Percentiles rank a stretch among this genome's conserved stretches.
phyloP scores from a whole-genome alignment of 1,140 invertebrate species.

The Bacillus rossius region DNA sequence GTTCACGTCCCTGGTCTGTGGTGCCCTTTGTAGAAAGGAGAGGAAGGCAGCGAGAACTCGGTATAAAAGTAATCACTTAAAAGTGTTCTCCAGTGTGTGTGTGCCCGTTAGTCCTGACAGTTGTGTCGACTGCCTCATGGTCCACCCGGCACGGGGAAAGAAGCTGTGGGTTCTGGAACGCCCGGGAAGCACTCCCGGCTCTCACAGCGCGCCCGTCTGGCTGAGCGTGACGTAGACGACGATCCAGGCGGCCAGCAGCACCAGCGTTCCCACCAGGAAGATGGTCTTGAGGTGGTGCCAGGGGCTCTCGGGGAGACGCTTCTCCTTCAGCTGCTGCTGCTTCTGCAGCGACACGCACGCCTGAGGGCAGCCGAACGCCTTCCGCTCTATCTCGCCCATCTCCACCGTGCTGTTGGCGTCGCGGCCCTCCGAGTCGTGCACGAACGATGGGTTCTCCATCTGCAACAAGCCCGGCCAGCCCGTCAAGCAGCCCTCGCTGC shows the following conservation, averaged over 20 bases:
- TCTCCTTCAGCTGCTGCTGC: conserved; percentile 16
- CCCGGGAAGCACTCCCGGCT: no score
- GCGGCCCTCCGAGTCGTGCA: conserved; percentile 17
- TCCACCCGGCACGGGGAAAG: no score
- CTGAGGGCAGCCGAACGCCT: conserved; percentile 4
- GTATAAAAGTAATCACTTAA: no score
- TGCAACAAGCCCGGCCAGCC: conserved; percentile 18
- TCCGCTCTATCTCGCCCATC: not conserved
- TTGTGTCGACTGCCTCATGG: no score
- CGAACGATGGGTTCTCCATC: conserved; percentile 30
- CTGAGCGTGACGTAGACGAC: conserved; percentile 43
- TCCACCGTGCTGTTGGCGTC: conserved; percentile 4
- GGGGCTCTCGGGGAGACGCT: conserved; percentile 36
- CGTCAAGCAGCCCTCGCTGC: no score
- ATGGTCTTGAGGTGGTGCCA: conserved; percentile 47
- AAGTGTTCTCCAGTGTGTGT: no score
- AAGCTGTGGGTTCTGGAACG: no score
- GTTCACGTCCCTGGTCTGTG: no score
- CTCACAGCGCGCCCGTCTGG: conserved; percentile 30
- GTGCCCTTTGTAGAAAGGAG: no score
- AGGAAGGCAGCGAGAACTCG: no score
- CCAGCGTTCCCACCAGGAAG: conserved; percentile 42
- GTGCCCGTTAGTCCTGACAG: no score
- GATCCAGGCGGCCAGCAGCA: conserved; percentile 44
- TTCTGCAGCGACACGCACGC: conserved; percentile 20